Percentiles rank a stretch among this genome's conserved stretches.
Evolutionary conservation across 2,113 vertebrate genomes (phyloP).

Genomic region (Sterrhoptilus dennistouni): DNA sequence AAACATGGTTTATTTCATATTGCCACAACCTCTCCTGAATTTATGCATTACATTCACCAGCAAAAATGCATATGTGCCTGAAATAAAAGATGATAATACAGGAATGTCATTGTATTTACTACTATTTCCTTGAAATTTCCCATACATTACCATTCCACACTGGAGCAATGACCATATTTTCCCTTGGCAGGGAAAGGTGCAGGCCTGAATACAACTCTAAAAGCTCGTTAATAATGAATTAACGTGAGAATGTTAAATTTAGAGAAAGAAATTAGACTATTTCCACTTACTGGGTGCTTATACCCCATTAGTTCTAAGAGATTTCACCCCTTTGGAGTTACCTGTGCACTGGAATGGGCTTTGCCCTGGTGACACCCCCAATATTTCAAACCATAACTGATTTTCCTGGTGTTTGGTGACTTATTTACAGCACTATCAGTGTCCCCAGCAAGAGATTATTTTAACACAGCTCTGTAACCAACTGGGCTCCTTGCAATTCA

Average conservation of each 20-base stretch:
- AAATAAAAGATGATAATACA: slow-evolving; percentile 18
- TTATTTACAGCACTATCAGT: background rate
- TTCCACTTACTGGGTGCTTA: background rate
- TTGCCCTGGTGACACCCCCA: background rate
- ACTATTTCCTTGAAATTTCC: background rate
- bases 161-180: background rate
- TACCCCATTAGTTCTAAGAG: background rate
- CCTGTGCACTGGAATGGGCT: background rate
- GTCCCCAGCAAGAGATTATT: background rate
- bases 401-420: background rate
- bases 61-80: background rate
- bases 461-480: background rate
- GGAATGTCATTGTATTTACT: background rate
- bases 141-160: background rate
- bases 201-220: background rate
- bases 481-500: background rate
- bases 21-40: slow-evolving; percentile 2
- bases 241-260: background rate
- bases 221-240: background rate
- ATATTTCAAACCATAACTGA: background rate
- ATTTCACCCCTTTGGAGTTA: background rate
- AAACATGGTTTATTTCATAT: slow-evolving; percentile 33
- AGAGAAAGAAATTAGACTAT: background rate
- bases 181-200: background rate
- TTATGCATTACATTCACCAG: background rate